A percentile compares a stretch with the other conserved stretches of the same genome.
These are phyloP conservation scores for Hormaphis cornu DNA, from an alignment of 1,140 invertebrate species.

Conservation along the genomic window DNA sequence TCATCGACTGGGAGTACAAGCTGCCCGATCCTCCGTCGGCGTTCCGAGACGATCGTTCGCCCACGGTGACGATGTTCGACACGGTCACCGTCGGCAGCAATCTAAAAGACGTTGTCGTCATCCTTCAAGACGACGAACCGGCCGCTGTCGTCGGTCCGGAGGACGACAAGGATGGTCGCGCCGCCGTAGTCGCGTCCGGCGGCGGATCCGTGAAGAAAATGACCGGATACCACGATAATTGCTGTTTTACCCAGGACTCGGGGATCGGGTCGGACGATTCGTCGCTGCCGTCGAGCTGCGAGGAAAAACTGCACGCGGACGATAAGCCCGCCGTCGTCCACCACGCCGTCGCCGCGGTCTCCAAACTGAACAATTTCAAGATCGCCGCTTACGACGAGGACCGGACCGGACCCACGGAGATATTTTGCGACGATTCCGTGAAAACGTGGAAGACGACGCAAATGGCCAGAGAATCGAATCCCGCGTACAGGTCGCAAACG, in stretches of 20 bases:
- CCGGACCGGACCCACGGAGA: slow-evolving; percentile 34
- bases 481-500: slow-evolving; percentile 9
- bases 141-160: neutral
- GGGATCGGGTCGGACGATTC: slow-evolving; percentile 32
- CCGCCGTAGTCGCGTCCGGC: neutral
- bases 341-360: neutral
- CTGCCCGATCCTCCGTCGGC: slow-evolving; percentile 53
- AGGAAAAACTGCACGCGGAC: slow-evolving; percentile 10
- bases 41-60: slow-evolving; percentile 47
- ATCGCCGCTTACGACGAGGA: slow-evolving; percentile 36
- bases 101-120: slow-evolving; percentile 23
- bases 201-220: neutral
- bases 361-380: slow-evolving; percentile 37
- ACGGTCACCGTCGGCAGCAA: slow-evolving; percentile 39
- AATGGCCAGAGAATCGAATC: slow-evolving; percentile 31
- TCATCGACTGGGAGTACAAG: slow-evolving; percentile 49
- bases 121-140: neutral
- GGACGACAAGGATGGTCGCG: neutral
- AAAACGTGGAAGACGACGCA: slow-evolving; percentile 34
- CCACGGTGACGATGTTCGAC: slow-evolving; percentile 41
- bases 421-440: slow-evolving; percentile 37
- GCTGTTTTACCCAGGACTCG: slow-evolving; percentile 20
- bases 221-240: neutral
- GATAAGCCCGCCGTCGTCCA: neutral
- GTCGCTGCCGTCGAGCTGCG: slow-evolving; percentile 10